A percentile compares a stretch with the other conserved stretches of the same genome.
phyloP scores from a whole-genome alignment of 2,888 invertebrate genomes.

The Mesodorylaimus sp. region DNA sequence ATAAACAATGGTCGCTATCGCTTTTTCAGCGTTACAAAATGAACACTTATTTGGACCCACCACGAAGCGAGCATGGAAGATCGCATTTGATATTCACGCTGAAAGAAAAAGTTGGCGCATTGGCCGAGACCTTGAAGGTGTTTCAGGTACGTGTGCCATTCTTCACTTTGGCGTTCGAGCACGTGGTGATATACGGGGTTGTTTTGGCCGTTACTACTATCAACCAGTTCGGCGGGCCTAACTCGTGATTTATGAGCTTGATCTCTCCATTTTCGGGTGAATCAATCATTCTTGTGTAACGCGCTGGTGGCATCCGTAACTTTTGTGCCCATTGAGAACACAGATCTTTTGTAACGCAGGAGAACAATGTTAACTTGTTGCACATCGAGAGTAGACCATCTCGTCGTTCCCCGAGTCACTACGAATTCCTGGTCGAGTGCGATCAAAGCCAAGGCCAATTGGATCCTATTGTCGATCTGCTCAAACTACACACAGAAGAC shows the following conservation, averaged over 20 bases:
- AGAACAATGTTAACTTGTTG: constrained; percentile 33
- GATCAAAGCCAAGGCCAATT: too few relatives aligned
- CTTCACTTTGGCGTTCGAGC: too few relatives aligned
- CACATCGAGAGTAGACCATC: constrained; percentile 40
- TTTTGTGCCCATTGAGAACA: neutral
- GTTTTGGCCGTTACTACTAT: too few relatives aligned
- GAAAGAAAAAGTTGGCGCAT: constrained; percentile 60
- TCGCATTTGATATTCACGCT: constrained; percentile 66
- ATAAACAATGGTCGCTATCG: neutral
- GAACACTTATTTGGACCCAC: constrained; percentile 2
- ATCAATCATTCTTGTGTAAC: too few relatives aligned
- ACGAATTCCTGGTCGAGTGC: constrained; percentile 34
- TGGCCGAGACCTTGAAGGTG: constrained; percentile 66
- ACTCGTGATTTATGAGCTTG: too few relatives aligned
- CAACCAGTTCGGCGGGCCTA: too few relatives aligned
- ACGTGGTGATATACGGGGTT: too few relatives aligned
- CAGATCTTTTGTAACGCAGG: constrained; percentile 19
- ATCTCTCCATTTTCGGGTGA: too few relatives aligned
- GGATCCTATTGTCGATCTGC: neutral
- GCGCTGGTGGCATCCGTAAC: too few relatives aligned
- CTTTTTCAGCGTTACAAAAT: constrained; percentile 6
- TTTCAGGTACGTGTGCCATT: constrained; percentile 47
- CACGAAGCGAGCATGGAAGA: constrained; percentile 11
- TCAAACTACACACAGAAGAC: constrained; percentile 1
- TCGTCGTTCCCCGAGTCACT: constrained; percentile 30